Percentiles rank a stretch among this genome's conserved stretches.
Conservation (phyloP, 2,113 vertebrate genomes). For the Pseudopodoces humilis region DNA sequence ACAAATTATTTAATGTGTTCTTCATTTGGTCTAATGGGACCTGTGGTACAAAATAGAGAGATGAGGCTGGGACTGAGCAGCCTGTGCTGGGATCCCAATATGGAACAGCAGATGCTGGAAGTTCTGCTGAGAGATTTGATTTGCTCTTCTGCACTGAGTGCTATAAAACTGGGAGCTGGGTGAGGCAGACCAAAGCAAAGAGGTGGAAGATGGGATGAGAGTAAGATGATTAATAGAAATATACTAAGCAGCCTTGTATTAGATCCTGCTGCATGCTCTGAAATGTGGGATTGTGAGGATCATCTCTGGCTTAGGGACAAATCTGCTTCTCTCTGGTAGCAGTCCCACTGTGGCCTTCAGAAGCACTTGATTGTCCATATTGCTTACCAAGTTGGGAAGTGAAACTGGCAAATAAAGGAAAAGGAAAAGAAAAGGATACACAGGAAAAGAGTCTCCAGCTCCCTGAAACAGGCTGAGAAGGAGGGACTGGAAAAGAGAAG, state of each 20-base stretch:
- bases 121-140: not conserved
- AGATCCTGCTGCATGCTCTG: not conserved
- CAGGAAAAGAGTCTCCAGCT: not conserved
- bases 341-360: not conserved
- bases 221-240: slow-evolving; percentile 6
- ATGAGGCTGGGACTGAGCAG: slow-evolving; percentile 35
- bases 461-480: not conserved
- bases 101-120: slow-evolving; percentile 30
- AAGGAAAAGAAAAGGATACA: too few relatives aligned
- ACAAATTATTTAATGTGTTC: not conserved
- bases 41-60: not conserved
- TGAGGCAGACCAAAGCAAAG: not conserved
- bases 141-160: not conserved
- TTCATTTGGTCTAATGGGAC: not conserved
- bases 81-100: not conserved
- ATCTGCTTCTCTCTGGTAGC: not conserved
- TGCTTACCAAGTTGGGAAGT: not conserved
- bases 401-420: not conserved
- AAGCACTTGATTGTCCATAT: not conserved
- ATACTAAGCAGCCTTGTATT: not conserved
- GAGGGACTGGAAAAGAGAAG: not conserved
- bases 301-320: not conserved
- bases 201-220: slow-evolving; percentile 2
- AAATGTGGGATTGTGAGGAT: not conserved
- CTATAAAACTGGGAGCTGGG: not conserved